Conservation (phyloP, 2,113 vertebrate species). For the Passer montanus region DNA sequence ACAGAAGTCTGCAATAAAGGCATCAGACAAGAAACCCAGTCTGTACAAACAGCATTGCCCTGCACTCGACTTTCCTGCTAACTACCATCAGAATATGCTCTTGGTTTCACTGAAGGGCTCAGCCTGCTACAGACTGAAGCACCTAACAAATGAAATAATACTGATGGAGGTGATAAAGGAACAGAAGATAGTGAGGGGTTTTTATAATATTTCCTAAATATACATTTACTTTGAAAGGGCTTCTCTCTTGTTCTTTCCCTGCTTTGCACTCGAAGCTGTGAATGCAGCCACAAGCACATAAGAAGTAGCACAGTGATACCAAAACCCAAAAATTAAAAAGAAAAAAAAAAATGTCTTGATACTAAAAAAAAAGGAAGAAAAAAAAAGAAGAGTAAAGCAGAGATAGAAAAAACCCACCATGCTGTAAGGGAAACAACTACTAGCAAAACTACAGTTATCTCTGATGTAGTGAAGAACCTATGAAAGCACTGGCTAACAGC, state of each 20-base stretch:
- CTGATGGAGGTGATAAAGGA: not conserved
- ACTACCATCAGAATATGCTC: not conserved
- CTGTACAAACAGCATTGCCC: not conserved
- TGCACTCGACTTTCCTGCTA: not conserved
- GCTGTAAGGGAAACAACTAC: not conserved
- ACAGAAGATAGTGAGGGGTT: not conserved
- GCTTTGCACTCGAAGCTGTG: not conserved
- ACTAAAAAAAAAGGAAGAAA: not conserved
- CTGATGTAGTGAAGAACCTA: not conserved
- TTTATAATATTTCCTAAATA: not conserved
- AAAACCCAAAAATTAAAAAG: too few species aligned
- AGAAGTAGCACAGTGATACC: not conserved
- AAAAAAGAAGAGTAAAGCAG: not conserved
- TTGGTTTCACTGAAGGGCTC: not conserved
- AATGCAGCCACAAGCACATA: not conserved
- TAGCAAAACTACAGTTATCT: not conserved
- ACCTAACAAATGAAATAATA: not conserved
- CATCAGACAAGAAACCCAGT: not conserved
- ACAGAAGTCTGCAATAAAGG: not conserved
- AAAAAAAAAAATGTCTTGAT: not conserved
- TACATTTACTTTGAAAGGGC: not conserved
- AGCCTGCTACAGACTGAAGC: not conserved
- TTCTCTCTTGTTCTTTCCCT: not conserved
- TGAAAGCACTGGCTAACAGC: not conserved
- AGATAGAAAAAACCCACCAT: rapidly evolving